phyloP scores from a whole-genome alignment of 2,113 vertebrate genomes.

The Plecturocebus donacophilus region DNA sequence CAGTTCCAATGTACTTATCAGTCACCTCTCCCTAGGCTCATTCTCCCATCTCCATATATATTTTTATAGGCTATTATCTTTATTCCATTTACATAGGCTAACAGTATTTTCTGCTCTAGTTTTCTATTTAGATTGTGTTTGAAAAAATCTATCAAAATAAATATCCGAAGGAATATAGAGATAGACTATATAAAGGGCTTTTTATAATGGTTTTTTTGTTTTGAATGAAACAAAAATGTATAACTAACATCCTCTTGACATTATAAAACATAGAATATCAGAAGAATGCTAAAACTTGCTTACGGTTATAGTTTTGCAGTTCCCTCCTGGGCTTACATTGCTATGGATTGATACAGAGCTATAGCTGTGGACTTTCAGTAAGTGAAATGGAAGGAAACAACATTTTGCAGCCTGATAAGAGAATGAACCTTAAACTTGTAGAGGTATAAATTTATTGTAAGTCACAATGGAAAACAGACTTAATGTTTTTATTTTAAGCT shows the following conservation, averaged over 20 bases:
- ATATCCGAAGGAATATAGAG: slow-evolving; percentile 57
- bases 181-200: background rate
- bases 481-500: slow-evolving; percentile 1
- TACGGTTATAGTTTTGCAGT: background rate
- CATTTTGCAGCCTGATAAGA: slow-evolving; percentile 7
- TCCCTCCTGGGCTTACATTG: slow-evolving; percentile 12
- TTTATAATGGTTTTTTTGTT: slow-evolving; percentile 55
- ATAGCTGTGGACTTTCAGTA: background rate
- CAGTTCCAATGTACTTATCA: slow-evolving; percentile 11
- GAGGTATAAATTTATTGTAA: background rate
- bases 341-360: background rate
- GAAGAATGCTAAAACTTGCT: slow-evolving; percentile 39
- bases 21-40: background rate
- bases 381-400: slow-evolving; percentile 20
- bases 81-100: slow-evolving; percentile 49
- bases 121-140: slow-evolving; percentile 54
- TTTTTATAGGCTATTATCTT: slow-evolving; percentile 58
- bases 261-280: slow-evolving; percentile 33
- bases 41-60: slow-evolving; percentile 9
- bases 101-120: background rate
- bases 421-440: background rate
- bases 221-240: slow-evolving; percentile 45
- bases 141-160: slow-evolving; percentile 61
- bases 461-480: background rate
- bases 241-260: slow-evolving; percentile 12